These are phyloP conservation scores for Dysmachus trigonus DNA, from an alignment of 2,888 invertebrate genomes.

Conservation along the genomic window DNA sequence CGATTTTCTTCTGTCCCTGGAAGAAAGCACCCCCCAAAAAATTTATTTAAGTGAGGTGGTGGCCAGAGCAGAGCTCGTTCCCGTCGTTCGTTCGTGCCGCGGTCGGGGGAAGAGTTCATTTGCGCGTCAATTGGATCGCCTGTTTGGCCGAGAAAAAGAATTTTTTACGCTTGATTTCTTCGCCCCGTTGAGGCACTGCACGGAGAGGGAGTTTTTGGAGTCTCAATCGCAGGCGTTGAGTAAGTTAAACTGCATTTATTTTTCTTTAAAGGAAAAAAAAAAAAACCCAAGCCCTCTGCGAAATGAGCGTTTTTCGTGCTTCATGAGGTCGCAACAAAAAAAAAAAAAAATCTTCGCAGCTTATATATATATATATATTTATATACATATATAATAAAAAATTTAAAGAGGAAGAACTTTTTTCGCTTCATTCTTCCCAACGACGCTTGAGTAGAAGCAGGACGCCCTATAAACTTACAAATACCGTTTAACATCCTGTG, in stretches of 20 bases:
- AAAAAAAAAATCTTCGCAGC: constrained; percentile 18
- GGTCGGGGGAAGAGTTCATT: not conserved
- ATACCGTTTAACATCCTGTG: not conserved
- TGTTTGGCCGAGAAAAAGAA: not conserved
- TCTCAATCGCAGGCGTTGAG: not conserved
- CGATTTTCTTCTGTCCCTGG: not conserved
- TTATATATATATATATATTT: not conserved
- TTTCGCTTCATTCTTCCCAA: not conserved
- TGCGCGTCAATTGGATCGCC: constrained; percentile 13
- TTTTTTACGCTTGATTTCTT: not conserved
- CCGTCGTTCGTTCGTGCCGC: not conserved
- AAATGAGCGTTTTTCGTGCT: not conserved
- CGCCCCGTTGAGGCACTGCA: not conserved
- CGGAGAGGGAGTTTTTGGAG: not conserved
- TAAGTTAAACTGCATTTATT: not conserved
- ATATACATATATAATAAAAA: not conserved
- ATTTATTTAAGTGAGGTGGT: not conserved
- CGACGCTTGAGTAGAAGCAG: not conserved
- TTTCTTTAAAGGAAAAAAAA: too few relatives aligned
- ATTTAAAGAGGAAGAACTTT: not conserved
- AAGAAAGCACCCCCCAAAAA: not conserved
- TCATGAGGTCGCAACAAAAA: constrained; percentile 9
- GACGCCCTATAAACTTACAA: not conserved
- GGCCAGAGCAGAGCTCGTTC: not conserved
- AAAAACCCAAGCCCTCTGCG: not conserved